Evolutionary conservation across 1,140 invertebrate species (phyloP), one percentile per base, ranked within the genome.

Genomic region (Gryllus bimaculatus): DNA sequence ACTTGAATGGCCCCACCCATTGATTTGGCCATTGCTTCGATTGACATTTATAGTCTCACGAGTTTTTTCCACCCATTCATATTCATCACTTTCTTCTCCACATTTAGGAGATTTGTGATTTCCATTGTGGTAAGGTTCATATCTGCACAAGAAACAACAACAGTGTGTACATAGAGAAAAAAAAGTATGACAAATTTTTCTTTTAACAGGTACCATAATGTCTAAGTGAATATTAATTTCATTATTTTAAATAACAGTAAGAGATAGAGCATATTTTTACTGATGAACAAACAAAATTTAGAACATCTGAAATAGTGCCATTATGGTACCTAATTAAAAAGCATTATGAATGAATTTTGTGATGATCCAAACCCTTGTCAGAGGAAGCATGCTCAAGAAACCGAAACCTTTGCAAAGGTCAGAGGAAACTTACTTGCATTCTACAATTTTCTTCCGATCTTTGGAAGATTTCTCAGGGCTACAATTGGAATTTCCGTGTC

Each of bases 41-140:
- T 48, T 79, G 15, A 48, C 66, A 75, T 73, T 81, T 21, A 83
- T 75, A 47, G 78, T 82, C 49, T 83, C 83, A 74, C 83, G 82
- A 8, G 83, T 83, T 80, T 83, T 81, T 81, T 83, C 83, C 47
- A 83, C 82, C 83, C 83, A 83, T 66, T 82, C 81, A 54, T 81
- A 81, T 48, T 81, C 81, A 5, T 77, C 54, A 74, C 79, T 79
- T 47, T 74, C 78, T 0, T 73, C 39, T 10, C 66, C 76, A 8
- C 47, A 74, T 13, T 12, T 78, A 48, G 54, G 54, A 66, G 54
- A 66, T 66, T 66, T 66, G 54, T 66, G 54, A 18, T 66, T 66
- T 13, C 54, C 54, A 66, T 66, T 66, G 7, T 66, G 54, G 7
- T 66, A 66, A 18, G 54, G 54, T 66, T 66, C 54, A 66, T 66